These are phyloP conservation scores for Heteromurus nitidus DNA, from an alignment of 2,888 invertebrate genomes.

Conservation along the genomic window DNA sequence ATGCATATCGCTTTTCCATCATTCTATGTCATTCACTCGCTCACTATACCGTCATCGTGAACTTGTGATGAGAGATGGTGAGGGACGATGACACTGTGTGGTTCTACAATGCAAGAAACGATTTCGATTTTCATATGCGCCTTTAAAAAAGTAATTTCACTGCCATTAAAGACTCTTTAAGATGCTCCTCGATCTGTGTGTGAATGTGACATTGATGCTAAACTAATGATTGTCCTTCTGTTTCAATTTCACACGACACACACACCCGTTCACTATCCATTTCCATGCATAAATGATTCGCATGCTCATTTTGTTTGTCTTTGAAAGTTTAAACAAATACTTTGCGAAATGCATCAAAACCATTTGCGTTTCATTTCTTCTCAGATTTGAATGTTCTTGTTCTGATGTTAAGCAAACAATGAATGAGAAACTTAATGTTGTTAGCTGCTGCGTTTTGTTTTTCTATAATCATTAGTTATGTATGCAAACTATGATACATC, in stretches of 20 bases:
- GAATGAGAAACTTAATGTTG: not conserved
- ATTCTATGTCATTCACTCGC: not conserved
- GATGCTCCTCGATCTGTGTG: not conserved
- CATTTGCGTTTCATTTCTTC: not conserved
- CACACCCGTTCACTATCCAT: not conserved
- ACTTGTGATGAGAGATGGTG: slow-evolving; percentile 10
- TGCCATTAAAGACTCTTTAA: slow-evolving; percentile 26
- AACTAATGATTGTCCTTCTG: not conserved
- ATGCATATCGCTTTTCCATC: slow-evolving; percentile 3
- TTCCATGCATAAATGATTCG: slow-evolving; percentile 12
- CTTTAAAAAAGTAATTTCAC: slow-evolving; percentile 45
- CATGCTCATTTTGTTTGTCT: slow-evolving; percentile 8
- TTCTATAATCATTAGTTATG: too few species aligned
- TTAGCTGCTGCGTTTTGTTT: too few species aligned
- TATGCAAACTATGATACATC: too few species aligned
- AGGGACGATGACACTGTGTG: not conserved
- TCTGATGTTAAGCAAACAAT: not conserved
- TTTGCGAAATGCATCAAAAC: not conserved
- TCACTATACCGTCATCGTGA: not conserved
- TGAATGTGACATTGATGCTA: slow-evolving; percentile 1
- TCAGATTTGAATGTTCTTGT: not conserved
- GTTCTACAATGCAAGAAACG: slow-evolving; percentile 14
- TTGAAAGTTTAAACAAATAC: not conserved
- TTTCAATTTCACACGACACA: slow-evolving; percentile 3
- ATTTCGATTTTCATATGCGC: slow-evolving; percentile 25